These are phyloP conservation scores for Macrochelys suwanniensis DNA, from an alignment of 2,797 vertebrate species.

Conservation along the genomic window DNA sequence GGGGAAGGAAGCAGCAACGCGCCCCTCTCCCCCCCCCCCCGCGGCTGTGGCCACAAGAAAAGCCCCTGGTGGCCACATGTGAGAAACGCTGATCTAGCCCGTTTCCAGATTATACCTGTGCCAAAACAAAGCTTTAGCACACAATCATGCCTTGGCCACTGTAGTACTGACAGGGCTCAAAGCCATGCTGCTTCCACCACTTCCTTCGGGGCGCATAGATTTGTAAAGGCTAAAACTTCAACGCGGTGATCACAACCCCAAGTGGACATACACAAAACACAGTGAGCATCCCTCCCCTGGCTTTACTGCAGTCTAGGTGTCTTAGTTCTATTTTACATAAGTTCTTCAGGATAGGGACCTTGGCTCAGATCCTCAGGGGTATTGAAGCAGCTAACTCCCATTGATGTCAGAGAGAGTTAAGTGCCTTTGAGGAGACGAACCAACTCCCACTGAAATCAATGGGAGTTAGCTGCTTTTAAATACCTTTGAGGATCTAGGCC, in stretches of 20 bases:
- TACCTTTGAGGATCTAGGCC: background rate
- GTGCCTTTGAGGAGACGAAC: background rate
- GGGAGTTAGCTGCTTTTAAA: background rate
- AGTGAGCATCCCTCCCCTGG: background rate
- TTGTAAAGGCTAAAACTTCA: background rate
- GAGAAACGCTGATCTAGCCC: background rate
- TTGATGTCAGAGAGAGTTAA: background rate
- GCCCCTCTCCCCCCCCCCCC: too few species aligned
- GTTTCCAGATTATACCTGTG: background rate
- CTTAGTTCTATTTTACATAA: background rate
- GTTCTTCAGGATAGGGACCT: background rate
- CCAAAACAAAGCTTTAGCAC: too few species aligned
- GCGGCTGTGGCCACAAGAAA: too few species aligned
- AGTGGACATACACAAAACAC: background rate
- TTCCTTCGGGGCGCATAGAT: background rate
- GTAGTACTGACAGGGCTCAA: background rate
- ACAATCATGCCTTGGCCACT: background rate
- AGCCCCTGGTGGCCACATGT: too few species aligned
- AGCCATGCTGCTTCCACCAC: background rate
- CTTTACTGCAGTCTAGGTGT: background rate
- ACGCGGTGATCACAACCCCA: background rate
- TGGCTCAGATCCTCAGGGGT: background rate
- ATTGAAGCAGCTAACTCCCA: too few species aligned
- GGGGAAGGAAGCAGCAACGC: too few species aligned
- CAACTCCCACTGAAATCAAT: background rate